Conservation (phyloP, 2,888 invertebrate species). For the Drosophila setosimentum region DNA sequence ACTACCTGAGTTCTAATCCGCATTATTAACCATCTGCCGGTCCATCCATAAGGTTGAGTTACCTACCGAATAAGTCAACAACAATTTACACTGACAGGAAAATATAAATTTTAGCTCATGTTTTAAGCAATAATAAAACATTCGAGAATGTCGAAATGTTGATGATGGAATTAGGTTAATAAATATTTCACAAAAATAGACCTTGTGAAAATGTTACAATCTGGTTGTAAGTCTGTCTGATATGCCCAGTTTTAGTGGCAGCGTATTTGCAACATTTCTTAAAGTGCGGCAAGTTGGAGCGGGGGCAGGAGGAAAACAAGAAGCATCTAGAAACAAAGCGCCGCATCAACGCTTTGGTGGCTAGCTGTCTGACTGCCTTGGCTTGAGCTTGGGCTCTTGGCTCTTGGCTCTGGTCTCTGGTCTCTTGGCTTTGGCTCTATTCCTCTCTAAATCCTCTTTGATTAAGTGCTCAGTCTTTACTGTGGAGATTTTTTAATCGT, state of each 20-base stretch:
- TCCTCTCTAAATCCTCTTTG: slow-evolving; percentile 75
- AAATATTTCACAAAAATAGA: not conserved
- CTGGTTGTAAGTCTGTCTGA: not conserved
- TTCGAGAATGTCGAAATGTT: no score
- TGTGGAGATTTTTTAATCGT: slow-evolving; percentile 80
- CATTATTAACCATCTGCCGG: slow-evolving; percentile 1
- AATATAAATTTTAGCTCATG: not conserved
- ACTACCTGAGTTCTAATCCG: slow-evolving; percentile 9
- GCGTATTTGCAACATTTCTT: slow-evolving; percentile 41
- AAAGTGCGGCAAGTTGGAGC: not conserved
- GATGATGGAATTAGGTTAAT: not conserved
- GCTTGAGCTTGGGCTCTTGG: slow-evolving; percentile 30
- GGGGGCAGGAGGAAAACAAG: slow-evolving; percentile 7
- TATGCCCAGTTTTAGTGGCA: slow-evolving; percentile 6
- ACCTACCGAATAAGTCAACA: not conserved
- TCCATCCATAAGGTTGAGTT: not conserved
- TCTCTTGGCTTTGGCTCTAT: slow-evolving; percentile 47
- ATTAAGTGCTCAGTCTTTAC: slow-evolving; percentile 80
- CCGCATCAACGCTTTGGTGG: slow-evolving; percentile 68
- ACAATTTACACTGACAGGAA: not conserved
- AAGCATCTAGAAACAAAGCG: slow-evolving; percentile 66
- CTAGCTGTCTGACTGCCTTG: slow-evolving; percentile 1
- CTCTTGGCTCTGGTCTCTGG: slow-evolving; percentile 21
- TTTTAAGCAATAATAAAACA: not conserved
- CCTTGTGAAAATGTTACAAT: not conserved